Evolutionary conservation across 2,888 invertebrate species (phyloP).

Genomic region (Eilema caniola): DNA sequence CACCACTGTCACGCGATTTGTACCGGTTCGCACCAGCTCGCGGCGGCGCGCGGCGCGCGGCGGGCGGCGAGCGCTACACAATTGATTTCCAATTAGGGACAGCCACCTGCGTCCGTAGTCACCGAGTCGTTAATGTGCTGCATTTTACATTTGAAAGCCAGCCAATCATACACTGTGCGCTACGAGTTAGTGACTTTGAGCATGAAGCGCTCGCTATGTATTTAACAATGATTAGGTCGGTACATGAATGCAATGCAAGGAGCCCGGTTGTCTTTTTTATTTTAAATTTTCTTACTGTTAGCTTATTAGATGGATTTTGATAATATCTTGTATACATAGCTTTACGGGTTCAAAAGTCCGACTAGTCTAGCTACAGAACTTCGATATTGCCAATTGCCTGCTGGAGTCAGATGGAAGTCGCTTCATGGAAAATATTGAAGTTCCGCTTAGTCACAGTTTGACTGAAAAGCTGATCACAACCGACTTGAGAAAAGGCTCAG

Average conservation of each 20-base stretch:
- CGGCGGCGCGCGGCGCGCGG: background rate
- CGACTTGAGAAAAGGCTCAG: too few species aligned
- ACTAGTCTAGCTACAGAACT: too few species aligned
- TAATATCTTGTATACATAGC: background rate
- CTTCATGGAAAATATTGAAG: too few species aligned
- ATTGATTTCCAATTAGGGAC: constrained; percentile 21
- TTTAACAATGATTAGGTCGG: background rate
- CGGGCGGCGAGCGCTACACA: constrained; percentile 13
- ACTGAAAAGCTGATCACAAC: too few species aligned
- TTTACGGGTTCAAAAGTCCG: too few species aligned
- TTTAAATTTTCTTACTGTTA: background rate
- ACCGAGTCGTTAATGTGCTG: background rate
- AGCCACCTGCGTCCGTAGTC: constrained; percentile 13
- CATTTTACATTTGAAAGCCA: background rate
- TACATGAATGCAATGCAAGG: background rate
- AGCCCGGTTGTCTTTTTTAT: background rate
- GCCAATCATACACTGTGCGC: background rate
- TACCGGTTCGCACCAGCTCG: constrained; percentile 12
- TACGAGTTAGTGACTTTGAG: background rate
- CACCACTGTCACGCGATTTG: constrained; percentile 36
- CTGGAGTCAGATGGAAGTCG: too few species aligned
- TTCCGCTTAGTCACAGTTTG: too few species aligned
- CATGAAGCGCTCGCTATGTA: background rate
- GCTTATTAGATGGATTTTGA: background rate
- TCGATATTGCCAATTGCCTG: too few species aligned